Conservation (phyloP, 2,113 vertebrate genomes). For the Sturnus vulgaris region DNA sequence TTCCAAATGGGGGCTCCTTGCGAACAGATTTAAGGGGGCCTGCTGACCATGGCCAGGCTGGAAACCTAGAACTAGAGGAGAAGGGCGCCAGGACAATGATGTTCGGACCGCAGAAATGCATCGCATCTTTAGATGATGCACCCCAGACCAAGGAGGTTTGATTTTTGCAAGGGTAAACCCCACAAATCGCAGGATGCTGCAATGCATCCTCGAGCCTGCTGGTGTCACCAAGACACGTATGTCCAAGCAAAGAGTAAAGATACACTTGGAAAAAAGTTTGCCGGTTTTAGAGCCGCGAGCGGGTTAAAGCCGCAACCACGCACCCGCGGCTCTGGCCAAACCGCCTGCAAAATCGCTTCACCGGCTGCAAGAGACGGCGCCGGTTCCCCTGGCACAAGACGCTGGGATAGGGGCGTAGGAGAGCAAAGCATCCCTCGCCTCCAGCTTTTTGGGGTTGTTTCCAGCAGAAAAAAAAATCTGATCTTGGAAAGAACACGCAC, state of each 20-base stretch:
- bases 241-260: background rate
- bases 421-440: background rate
- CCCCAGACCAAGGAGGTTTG: background rate
- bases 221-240: background rate
- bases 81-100: background rate
- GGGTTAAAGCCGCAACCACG: background rate
- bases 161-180: background rate
- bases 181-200: background rate
- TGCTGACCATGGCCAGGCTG: background rate
- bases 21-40: background rate
- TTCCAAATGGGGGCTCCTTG: background rate
- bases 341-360: conserved; percentile 11
- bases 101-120: background rate
- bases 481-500: background rate
- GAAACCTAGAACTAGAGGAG: background rate
- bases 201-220: background rate
- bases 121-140: rapidly evolving
- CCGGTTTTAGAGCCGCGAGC: background rate
- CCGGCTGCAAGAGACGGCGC: background rate
- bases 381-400: background rate
- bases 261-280: background rate
- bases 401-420: background rate
- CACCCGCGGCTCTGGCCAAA: background rate
- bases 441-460: background rate
- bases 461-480: background rate